phyloP scores from a whole-genome alignment of 1,140 invertebrate genomes.

The Schlechtendalia chinensis region DNA sequence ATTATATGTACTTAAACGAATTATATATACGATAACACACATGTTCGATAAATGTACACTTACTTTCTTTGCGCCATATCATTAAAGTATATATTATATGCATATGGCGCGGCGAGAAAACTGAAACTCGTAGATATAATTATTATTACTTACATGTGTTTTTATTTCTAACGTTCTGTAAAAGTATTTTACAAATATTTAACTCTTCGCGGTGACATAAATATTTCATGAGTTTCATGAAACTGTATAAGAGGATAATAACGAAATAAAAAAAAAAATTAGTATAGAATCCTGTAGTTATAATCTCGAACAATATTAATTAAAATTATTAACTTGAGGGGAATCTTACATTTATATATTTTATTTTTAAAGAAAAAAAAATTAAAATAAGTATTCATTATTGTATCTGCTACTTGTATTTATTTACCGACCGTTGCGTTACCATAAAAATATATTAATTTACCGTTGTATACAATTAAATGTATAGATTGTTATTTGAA shows the following conservation, averaged over 20 bases:
- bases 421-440: too few species aligned
- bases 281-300: background rate
- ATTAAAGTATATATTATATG: too few species aligned
- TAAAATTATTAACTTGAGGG: background rate
- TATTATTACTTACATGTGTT: too few species aligned
- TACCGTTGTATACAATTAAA: too few species aligned
- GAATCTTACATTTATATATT: background rate
- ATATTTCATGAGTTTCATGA: background rate
- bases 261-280: background rate
- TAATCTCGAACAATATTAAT: background rate
- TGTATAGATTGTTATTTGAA: too few species aligned
- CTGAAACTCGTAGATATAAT: background rate
- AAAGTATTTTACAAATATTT: background rate
- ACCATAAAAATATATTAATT: too few species aligned
- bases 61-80: background rate
- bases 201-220: background rate
- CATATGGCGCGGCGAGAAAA: background rate
- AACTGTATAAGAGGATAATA: background rate
- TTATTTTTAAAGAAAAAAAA: constrained; percentile 6
- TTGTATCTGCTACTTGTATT: too few species aligned
- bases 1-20: constrained; percentile 15
- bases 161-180: background rate
- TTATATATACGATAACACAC: background rate
- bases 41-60: background rate
- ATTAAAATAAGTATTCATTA: too few species aligned